Evolutionary conservation across 2,797 vertebrate species (phyloP), one percentile per base, ranked within the genome.

Genomic region (Tokudaia tokunoshimensis): DNA sequence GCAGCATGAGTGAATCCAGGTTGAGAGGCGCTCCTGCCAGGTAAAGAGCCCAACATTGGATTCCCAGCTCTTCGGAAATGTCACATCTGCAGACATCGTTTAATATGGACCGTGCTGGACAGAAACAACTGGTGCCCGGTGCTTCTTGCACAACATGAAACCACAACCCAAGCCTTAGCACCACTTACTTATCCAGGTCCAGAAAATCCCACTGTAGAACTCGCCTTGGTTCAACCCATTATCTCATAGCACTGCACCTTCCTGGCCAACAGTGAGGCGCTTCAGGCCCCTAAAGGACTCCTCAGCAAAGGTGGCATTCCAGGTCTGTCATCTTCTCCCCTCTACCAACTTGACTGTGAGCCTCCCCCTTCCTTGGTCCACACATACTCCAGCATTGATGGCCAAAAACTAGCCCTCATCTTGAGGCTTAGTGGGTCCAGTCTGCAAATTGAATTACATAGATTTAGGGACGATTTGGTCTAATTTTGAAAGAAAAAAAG

Each of bases 371-470:
- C 88, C 92, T 29, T 22, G 44, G 86, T 24, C 55, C 44, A 88
- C 52, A 67, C 10, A 67, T 8, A 59, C 44, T 3, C 37, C 5
- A 3, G 24, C 29, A 19, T 7, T 63, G n/a, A 76, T 79, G 95
- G 78, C 52, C 63, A 96, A 93, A 92, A 97, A 72, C 37, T 91
- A 70, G 81, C 95, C 94, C 87, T 96, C 55, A 90, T 72, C 65
- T 65, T 0, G 0, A 94, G 83, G 87, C 76, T 76, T 94, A 1
- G 14, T 82, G 79, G 97, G 89, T 72, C 1, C 2, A 94, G 15
- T 89, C 82, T 93, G 7, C 96, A 97, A 96, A 9, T 0, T 97
- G 95, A 98, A 96, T 92, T 70, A 88, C n/a, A 95, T 92, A 93
- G 34, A 92, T 80, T 26, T 26, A 10, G 3, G 94, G 87, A 98